These are phyloP conservation scores for Ophion slaviceki DNA, from an alignment of 2,888 invertebrate species.

Conservation along the genomic window DNA sequence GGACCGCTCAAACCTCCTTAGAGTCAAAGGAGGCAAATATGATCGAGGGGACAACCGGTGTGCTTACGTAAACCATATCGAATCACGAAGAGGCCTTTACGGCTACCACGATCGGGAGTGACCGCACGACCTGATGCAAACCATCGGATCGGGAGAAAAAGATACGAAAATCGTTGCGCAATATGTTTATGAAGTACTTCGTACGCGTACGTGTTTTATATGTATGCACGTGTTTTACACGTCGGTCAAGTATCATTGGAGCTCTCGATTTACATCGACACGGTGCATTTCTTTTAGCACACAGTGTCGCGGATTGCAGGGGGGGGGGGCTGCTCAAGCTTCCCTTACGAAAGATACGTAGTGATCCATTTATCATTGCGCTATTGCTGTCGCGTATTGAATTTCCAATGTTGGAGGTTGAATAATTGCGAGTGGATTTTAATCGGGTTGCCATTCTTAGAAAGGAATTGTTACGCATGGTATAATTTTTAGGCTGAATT, in stretches of 20 bases:
- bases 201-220: neutral
- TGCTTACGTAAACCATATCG: slow-evolving; percentile 55
- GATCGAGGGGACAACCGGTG: slow-evolving; percentile 54
- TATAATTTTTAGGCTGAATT: neutral
- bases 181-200: slow-evolving; percentile 15
- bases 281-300: slow-evolving; percentile 4
- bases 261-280: slow-evolving; percentile 25
- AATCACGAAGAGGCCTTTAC: slow-evolving; percentile 44
- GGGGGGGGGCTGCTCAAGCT: neutral
- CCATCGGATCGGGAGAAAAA: slow-evolving; percentile 39
- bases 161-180: slow-evolving; percentile 36
- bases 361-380: slow-evolving; percentile 1
- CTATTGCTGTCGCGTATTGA: neutral
- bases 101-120: slow-evolving; percentile 26
- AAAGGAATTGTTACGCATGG: neutral
- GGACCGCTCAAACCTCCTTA: neutral
- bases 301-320: neutral
- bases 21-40: slow-evolving; percentile 13
- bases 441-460: neutral
- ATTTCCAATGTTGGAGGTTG: neutral
- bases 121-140: slow-evolving; percentile 29
- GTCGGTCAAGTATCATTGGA: slow-evolving; percentile 11
- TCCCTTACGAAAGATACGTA: slow-evolving; percentile 7
- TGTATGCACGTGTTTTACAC: neutral
- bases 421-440: neutral